Evolutionary conservation across 64 coral and sea anemone species (phyloP), one percentile per base, ranked within the genome.

Genomic region (Exaiptasia diaphana): DNA sequence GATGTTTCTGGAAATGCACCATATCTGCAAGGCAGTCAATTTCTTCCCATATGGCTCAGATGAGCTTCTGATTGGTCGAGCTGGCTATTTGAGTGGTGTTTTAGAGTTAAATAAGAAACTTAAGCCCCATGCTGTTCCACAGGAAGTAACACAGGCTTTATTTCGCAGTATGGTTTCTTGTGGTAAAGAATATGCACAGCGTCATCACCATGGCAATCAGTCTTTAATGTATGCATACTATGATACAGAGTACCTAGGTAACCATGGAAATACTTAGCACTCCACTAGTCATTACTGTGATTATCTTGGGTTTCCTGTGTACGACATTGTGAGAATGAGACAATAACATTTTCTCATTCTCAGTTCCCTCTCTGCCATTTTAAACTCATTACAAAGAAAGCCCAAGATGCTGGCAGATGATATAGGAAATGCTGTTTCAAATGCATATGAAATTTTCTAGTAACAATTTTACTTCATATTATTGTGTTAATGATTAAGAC

Each of bases 221-320:
- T 83, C 88, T 29, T 41, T 97, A 3, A 97, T 91, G 93, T 97
- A 91, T 82, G 64, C 93, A 11, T 97, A 97, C 72, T 97, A 91
- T 46, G 48, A 41, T 21, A 97, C 83, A 49, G 88, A 97, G 54
- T 97, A 87, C 45, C 55, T 97, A 31, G 93, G 93, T 97, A 76
- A 67, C 24, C 36, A 10, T 29, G n/a, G n/a, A 23, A 59, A 5
- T n/a, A n/a, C n/a, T n/a, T n/a, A n/a, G n/a, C n/a, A n/a, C n/a
- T n/a, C n/a, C n/a, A n/a, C n/a, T n/a, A 57, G 53, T 22, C 26
- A 41, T 11, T 78, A 11, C 4, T 21, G 1, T 17, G 30, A 27
- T 21, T 58, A 38, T 22, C 8, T 1, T 50, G 24, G 9, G 2
- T 8, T 71, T 2, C 9, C 29, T n/a, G n/a, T n/a, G n/a, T n/a